Conservation (phyloP, 2,888 invertebrate species). For the Danaus chrysippus region DNA sequence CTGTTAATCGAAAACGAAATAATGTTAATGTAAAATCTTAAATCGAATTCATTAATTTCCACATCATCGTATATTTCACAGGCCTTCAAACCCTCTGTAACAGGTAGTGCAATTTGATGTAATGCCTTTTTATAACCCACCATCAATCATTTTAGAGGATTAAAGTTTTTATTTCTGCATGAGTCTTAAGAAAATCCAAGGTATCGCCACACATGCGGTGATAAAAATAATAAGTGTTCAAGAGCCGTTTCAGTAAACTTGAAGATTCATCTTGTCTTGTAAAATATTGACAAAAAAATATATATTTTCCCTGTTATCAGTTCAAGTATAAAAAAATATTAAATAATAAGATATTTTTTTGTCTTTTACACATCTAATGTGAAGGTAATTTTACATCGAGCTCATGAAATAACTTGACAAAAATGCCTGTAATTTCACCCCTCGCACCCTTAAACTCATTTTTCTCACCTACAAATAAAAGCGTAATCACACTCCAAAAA, state of each 20-base stretch:
- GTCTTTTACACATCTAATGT: background rate
- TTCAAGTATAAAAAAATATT: no score
- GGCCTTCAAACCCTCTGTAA: background rate
- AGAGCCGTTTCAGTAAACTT: conserved; percentile 11
- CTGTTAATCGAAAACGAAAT: no score
- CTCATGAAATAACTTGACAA: conserved; percentile 30
- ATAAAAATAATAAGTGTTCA: conserved; percentile 1
- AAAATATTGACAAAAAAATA: no score
- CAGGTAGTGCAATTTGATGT: conserved; percentile 22
- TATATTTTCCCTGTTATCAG: no score
- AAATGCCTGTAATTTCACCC: conserved; percentile 31
- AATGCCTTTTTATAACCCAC: conserved; percentile 21
- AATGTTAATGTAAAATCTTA: no score
- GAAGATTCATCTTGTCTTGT: background rate
- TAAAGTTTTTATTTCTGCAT: conserved; percentile 23
- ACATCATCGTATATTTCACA: background rate
- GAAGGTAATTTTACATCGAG: background rate
- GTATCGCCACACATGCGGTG: background rate
- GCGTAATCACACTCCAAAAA: conserved; percentile 31
- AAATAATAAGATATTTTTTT: no score
- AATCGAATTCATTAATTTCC: background rate
- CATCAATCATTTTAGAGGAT: conserved; percentile 23
- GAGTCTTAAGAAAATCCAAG: conserved; percentile 22
- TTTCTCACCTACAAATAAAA: conserved; percentile 31
- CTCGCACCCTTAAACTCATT: conserved; percentile 25